These are phyloP conservation scores for Anniella stebbinsi DNA, from an alignment of 2,797 vertebrate genomes.

Conservation along the genomic window DNA sequence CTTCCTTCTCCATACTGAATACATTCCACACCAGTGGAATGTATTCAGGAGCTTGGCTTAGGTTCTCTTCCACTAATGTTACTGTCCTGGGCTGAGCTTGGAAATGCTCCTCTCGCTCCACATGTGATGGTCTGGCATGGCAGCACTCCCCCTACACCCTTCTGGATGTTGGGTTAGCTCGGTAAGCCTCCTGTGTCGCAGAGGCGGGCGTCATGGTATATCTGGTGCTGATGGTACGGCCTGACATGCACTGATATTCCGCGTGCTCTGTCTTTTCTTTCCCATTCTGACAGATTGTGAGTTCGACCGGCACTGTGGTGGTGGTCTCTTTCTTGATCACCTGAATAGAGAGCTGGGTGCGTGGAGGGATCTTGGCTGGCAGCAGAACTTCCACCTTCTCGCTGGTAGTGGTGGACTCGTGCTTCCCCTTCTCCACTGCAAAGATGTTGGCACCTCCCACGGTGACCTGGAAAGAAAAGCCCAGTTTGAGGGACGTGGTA, in stretches of 20 bases:
- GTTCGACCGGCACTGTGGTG: slow-evolving; percentile 54
- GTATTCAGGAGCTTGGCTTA: neutral
- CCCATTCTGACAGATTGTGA: slow-evolving; percentile 72
- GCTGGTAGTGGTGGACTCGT: slow-evolving; percentile 59
- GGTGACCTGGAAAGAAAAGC: slow-evolving; percentile 68
- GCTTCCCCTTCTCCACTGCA: slow-evolving; percentile 67
- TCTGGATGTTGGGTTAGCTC: neutral
- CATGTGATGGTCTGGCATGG: neutral
- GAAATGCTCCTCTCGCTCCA: too few species aligned
- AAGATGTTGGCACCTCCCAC: slow-evolving; percentile 69
- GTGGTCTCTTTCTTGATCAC: slow-evolving; percentile 71
- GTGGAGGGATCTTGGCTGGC: slow-evolving; percentile 64
- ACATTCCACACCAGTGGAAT: neutral
- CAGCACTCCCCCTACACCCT: neutral
- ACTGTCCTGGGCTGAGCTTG: neutral
- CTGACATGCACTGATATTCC: slow-evolving; percentile 69
- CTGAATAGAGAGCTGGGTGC: slow-evolving; percentile 59
- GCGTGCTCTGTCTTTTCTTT: slow-evolving; percentile 53
- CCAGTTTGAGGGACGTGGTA: slow-evolving; percentile 60
- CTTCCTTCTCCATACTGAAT: neutral
- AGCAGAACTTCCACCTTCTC: slow-evolving; percentile 65
- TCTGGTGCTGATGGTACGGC: slow-evolving; percentile 64
- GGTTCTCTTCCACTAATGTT: neutral
- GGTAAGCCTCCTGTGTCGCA: fast-evolving
- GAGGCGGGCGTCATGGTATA: slow-evolving; percentile 67